Evolutionary conservation across 2,888 invertebrate species (phyloP), one percentile per base, ranked within the genome.

Genomic region (Escarpia spicata): DNA sequence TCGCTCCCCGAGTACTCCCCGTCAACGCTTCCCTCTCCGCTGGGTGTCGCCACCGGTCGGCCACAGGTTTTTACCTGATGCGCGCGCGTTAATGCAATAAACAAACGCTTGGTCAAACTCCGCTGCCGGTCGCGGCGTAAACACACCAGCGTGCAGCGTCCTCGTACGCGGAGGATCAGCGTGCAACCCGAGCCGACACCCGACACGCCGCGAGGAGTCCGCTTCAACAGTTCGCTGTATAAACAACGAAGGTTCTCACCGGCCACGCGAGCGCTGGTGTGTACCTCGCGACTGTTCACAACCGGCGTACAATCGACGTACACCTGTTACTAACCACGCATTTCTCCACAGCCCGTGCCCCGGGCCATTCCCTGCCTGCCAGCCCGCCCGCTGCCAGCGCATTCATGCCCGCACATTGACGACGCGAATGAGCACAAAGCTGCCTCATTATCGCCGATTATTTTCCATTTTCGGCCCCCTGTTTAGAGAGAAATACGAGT

Each of bases 371-470:
- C 75, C 75, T 26, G 75, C 6, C 75, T 26, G 19, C 75, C 26
- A 19, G 19, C 75, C 52, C 52, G 12, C 52, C 52, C 52, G 52
- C 52, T 15, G 75, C 19, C 75, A 26, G n/a, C 75, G 75, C 75
- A 75, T 75, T 75, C 75, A 75, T 6, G 75, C 75, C 75, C 75
- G 75, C 75, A 75, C 75, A 75, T 75, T 75, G 75, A 26, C 75
- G n/a, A 75, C n/a, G 75, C 26, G 75, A 75, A 19, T 26, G 75
- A 19, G 75, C 75, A 75, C 75, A 75, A 75, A 75, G 75, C 75
- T 26, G 75, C 75, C 75, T 75, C 75, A 75, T 75, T 75, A 75
- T 75, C 75, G 75, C 75, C 75, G 75, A 75, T 75, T 75, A 75
- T 75, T 75, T 75, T 75, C 75, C 75, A 75, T 75, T 75, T 75